Percentiles rank a stretch among this genome's conserved stretches.
phyloP scores from a whole-genome alignment of 2,797 vertebrate genomes.

The Sphenodon punctatus region DNA sequence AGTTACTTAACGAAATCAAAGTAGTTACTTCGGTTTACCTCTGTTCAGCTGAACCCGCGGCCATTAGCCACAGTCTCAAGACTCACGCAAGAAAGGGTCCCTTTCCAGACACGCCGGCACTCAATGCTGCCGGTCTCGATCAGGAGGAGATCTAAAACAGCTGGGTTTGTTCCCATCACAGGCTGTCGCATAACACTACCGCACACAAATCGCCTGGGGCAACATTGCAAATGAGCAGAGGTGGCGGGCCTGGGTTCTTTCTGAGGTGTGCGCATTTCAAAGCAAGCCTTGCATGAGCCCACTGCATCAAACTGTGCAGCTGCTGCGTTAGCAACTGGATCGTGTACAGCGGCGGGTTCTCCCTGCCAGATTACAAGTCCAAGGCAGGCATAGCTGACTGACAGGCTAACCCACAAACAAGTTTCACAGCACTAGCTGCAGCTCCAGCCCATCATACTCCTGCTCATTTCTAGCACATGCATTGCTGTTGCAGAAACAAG shows the following conservation, averaged over 20 bases:
- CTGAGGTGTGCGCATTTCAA: not conserved
- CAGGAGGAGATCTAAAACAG: not conserved
- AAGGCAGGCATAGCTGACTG: not conserved
- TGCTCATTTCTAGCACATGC: not conserved
- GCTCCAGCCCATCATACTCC: not conserved
- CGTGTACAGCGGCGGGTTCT: not conserved
- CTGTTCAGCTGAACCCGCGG: too few species aligned
- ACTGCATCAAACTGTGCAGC: not conserved
- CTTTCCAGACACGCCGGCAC: not conserved
- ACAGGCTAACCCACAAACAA: not conserved
- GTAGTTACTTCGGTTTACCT: too few species aligned
- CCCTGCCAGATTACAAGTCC: not conserved
- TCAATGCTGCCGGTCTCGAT: not conserved
- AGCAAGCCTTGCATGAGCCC: not conserved
- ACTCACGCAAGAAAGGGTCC: slow-evolving; percentile 13
- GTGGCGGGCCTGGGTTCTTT: not conserved
- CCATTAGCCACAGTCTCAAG: slow-evolving; percentile 19
- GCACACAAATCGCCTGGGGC: not conserved
- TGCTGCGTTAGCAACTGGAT: not conserved
- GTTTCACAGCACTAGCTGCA: not conserved
- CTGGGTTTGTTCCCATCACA: not conserved
- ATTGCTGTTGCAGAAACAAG: not conserved
- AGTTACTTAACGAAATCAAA: too few species aligned
- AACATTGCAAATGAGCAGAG: not conserved
- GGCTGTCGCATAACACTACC: not conserved